A percentile compares a stretch with the other conserved stretches of the same genome.
Evolutionary conservation across 2,888 invertebrate genomes (phyloP).

Genomic region (Reticulitermes lucifugus): DNA sequence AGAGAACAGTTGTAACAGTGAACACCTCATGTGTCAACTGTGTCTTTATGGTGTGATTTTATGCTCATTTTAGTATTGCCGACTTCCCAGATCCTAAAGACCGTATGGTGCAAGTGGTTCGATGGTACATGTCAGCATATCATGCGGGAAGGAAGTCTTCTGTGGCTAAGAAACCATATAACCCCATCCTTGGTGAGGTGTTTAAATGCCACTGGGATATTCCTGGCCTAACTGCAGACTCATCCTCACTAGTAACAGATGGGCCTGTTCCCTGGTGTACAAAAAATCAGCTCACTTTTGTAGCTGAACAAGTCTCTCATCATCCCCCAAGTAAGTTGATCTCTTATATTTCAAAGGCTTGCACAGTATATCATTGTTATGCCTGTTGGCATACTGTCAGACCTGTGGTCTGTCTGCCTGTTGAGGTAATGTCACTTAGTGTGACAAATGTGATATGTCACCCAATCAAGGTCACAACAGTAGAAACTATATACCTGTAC

Average conservation of each 20-base stretch:
- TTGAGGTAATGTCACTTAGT: too few relatives aligned
- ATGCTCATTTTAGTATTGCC: constrained; percentile 76
- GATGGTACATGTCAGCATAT: constrained; percentile 98
- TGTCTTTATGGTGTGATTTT: background rate
- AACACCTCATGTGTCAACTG: too few relatives aligned
- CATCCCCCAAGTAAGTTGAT: constrained; percentile 89
- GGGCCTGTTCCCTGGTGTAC: constrained; percentile 94
- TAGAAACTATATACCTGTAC: too few relatives aligned
- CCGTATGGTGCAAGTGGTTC: constrained; percentile 92
- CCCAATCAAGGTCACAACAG: too few relatives aligned
- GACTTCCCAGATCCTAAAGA: constrained; percentile 88
- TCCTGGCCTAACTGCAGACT: constrained; percentile 58
- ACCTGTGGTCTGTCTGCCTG: too few relatives aligned
- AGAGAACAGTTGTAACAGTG: too few relatives aligned
- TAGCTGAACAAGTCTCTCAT: constrained; percentile 99
- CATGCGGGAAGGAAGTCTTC: constrained; percentile 97
- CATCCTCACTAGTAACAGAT: constrained; percentile 68
- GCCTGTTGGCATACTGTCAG: too few relatives aligned
- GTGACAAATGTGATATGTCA: too few relatives aligned
- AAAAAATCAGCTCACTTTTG: constrained; percentile 89
- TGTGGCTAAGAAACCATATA: constrained; percentile 99
- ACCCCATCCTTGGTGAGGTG: constrained; percentile 97
- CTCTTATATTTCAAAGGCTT: background rate
- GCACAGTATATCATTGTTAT: too few relatives aligned
- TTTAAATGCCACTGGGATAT: constrained; percentile 92